Conservation (phyloP, 2,888 invertebrate genomes). For the Erannis defoliaria region DNA sequence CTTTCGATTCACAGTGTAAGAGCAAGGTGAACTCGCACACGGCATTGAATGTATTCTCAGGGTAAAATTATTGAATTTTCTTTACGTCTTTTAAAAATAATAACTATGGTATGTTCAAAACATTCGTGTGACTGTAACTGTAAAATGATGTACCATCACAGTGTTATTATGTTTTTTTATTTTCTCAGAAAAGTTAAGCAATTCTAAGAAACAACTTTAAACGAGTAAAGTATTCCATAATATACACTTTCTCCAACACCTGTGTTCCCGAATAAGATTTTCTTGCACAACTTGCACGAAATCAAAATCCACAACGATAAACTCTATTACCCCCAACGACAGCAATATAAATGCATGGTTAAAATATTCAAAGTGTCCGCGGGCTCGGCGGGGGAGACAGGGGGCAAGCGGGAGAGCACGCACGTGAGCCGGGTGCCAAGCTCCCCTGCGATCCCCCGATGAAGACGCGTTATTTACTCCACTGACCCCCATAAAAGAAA, state of each 20-base stretch:
- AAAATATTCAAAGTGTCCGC: constrained; percentile 34
- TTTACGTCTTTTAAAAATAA: too few species aligned
- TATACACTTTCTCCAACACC: background rate
- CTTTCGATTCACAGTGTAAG: too few species aligned
- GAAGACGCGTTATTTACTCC: constrained; percentile 75
- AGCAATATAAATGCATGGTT: constrained; percentile 38
- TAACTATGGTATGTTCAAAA: too few species aligned
- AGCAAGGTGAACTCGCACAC: background rate
- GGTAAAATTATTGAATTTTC: too few species aligned
- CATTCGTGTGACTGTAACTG: too few species aligned
- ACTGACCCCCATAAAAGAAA: constrained; percentile 77
- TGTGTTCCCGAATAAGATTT: background rate
- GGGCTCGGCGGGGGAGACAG: background rate
- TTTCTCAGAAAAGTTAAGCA: too few species aligned
- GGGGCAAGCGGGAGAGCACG: constrained; percentile 17
- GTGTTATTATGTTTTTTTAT: too few species aligned
- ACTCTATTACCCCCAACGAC: constrained; percentile 32
- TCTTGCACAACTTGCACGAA: constrained; percentile 9
- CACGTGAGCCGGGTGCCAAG: constrained; percentile 52
- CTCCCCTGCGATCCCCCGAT: constrained; percentile 43
- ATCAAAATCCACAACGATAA: constrained; percentile 29
- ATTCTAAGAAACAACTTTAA: too few species aligned
- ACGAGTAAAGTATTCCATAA: too few species aligned
- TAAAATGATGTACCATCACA: too few species aligned
- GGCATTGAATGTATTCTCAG: background rate